phyloP scores from a whole-genome alignment of 2,888 invertebrate genomes.

The Heteropelma amictum region DNA sequence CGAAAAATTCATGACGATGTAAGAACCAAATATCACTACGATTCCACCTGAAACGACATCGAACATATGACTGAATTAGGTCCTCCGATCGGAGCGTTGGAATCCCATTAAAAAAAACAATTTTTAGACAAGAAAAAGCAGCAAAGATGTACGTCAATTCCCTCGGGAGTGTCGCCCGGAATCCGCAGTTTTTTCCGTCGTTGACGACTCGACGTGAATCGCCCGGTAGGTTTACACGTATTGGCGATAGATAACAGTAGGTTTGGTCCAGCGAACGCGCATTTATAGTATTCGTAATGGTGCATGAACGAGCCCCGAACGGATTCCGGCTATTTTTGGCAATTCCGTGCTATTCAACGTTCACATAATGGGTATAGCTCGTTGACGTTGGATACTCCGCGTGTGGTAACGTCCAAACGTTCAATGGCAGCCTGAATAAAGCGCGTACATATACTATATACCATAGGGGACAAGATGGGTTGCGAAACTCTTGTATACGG shows the following conservation, averaged over 20 bases:
- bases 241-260: constrained; percentile 32
- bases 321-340: constrained; percentile 69
- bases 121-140: too few relatives aligned
- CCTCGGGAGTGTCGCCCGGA: too few relatives aligned
- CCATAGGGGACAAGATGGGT: too few relatives aligned
- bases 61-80: too few relatives aligned
- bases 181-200: constrained; percentile 7
- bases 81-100: too few relatives aligned
- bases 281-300: constrained; percentile 52
- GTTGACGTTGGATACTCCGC: constrained; percentile 20
- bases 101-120: too few relatives aligned
- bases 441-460: too few relatives aligned
- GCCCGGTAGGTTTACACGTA: background rate
- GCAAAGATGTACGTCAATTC: too few relatives aligned
- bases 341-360: constrained; percentile 62
- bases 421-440: background rate
- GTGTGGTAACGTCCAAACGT: constrained; percentile 14
- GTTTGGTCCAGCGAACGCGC: constrained; percentile 28
- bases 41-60: too few relatives aligned
- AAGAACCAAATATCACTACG: too few relatives aligned
- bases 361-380: constrained; percentile 48
- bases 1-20: too few relatives aligned
- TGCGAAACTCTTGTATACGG: constrained; percentile 39
- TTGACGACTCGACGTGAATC: constrained; percentile 22
- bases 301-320: constrained; percentile 38